A percentile compares a stretch with the other conserved stretches of the same genome.
Evolutionary conservation across 1,140 invertebrate species (phyloP).

Genomic region (Antheraea pernyi): DNA sequence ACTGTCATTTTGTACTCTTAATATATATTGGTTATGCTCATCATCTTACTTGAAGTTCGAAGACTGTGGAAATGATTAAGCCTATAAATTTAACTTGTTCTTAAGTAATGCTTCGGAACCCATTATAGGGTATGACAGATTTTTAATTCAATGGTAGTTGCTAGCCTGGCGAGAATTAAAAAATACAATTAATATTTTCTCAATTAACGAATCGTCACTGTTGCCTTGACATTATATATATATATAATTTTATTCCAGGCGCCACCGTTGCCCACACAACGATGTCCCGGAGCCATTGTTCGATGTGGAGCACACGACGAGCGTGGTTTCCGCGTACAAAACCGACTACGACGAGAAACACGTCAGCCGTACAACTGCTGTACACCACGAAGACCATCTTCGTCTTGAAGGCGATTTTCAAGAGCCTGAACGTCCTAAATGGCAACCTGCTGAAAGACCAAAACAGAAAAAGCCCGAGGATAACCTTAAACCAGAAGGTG

Average conservation of each 20-base stretch:
- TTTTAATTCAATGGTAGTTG: too few species aligned
- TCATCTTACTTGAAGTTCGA: neutral
- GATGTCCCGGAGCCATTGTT: conserved; percentile 80
- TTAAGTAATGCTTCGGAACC: too few species aligned
- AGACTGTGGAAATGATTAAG: neutral
- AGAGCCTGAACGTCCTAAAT: conserved; percentile 72
- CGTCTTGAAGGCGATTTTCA: conserved; percentile 82
- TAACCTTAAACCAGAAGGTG: conserved; percentile 72
- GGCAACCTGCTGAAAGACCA: conserved; percentile 80
- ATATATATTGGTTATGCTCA: too few species aligned
- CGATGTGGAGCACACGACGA: conserved; percentile 79
- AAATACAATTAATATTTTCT: neutral
- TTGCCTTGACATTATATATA: too few species aligned
- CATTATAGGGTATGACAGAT: too few species aligned
- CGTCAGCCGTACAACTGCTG: conserved; percentile 77
- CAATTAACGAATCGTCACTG: too few species aligned
- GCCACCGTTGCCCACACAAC: conserved; percentile 83
- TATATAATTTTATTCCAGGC: conserved; percentile 64
- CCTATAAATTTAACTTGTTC: too few species aligned
- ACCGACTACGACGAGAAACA: conserved; percentile 84
- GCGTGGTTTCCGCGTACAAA: conserved; percentile 82
- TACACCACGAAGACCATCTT: conserved; percentile 80
- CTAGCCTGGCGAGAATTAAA: neutral
- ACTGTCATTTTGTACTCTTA: too few species aligned
- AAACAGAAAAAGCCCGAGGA: conserved; percentile 69